Evolutionary conservation across 1,140 invertebrate genomes (phyloP), one percentile per base, ranked within the genome.

Genomic region (Ptiloglossa arizonensis): DNA sequence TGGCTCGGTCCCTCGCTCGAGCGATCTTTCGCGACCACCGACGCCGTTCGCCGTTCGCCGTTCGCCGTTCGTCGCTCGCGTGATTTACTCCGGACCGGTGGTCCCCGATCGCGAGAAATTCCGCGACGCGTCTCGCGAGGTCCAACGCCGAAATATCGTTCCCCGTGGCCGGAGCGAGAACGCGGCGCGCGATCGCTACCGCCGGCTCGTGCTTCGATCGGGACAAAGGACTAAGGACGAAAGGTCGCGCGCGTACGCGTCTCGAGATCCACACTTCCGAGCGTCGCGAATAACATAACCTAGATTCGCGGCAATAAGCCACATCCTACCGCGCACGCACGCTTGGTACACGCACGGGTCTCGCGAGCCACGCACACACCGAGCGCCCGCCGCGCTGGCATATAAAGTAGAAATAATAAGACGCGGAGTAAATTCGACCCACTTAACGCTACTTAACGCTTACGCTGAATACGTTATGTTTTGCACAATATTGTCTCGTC

Each of bases 381-480:
- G 79, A 83, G 77, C 79, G 0, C 5, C 3, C 54, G 22, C 9
- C 80, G 78, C 67, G 80, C 77, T 81, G 74, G 90, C 91, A 92
- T 91, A 91, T 90, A 91, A 92, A 92, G 91, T 91, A 89, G 90
- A 92, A 92, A 92, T 92, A 92, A 92, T 90, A 91, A 92, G 90
- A 86, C 84, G 87, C 83, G 86, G 85, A 92, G 90, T 91, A 92
- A 92, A 92, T 92, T 92, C 90, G 90, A 91, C 89, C 91, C 91
- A 92, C 91, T 92, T 92, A 92, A 89, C 89, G 87, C 87, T 91
- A 89, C 90, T 92, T 92, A 92, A 86, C 90, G 90, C 90, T 91
- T 89, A 92, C 87, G 85, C 89, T 89, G 91, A 92, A 91, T 91
- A 92, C 88, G 89, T 91, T 92, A 90, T 90, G 89, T 92, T 92